phyloP scores from a whole-genome alignment of 2,888 invertebrate species.

The Limnephilus marmoratus region DNA sequence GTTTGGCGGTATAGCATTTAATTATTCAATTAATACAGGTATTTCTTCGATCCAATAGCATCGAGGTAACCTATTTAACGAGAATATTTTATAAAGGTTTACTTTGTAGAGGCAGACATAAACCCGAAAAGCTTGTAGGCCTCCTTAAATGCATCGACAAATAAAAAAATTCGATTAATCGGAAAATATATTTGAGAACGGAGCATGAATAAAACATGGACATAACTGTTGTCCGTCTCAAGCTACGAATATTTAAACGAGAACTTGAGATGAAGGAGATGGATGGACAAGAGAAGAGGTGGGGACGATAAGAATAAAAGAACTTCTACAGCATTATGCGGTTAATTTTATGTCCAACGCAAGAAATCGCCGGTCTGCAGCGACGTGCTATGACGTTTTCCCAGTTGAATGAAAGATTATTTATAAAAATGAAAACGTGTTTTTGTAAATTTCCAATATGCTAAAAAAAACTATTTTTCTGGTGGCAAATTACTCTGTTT shows the following conservation, averaged over 20 bases:
- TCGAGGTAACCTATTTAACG: not conserved
- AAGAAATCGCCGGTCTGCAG: not conserved
- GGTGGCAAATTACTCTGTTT: not conserved
- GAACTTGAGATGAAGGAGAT: constrained; percentile 16
- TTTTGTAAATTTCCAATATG: not conserved
- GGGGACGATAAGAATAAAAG: not conserved
- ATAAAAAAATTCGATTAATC: not conserved
- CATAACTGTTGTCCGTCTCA: not conserved
- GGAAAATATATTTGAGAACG: not conserved
- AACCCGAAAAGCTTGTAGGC: not conserved
- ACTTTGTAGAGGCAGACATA: not conserved
- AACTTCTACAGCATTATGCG: not conserved
- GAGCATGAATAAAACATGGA: constrained; percentile 18
- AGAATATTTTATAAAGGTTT: not conserved
- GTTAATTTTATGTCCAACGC: constrained; percentile 16
- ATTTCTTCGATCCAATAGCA: not conserved
- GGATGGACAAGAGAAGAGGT: not conserved
- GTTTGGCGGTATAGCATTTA: not conserved
- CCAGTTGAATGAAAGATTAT: not conserved
- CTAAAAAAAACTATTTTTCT: not conserved
- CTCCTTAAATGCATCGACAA: not conserved
- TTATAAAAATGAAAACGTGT: not conserved
- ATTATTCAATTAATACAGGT: not conserved
- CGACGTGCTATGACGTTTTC: not conserved
- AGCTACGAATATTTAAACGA: constrained; percentile 20